Evolutionary conservation across 2,113 vertebrate species (phyloP).

Genomic region (Phalacrocorax aristotelis): DNA sequence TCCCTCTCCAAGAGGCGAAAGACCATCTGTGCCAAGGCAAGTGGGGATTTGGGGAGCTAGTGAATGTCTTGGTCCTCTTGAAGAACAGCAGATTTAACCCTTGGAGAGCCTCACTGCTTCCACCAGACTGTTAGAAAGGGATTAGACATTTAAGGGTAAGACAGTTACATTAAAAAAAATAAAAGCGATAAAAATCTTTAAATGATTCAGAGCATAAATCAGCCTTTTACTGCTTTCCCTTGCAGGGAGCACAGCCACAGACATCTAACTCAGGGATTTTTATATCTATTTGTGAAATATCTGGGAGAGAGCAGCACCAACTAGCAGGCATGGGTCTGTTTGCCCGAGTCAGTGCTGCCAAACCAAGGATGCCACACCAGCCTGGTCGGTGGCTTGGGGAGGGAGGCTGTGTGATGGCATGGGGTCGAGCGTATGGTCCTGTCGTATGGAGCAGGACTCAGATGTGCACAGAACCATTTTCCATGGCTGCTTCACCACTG

Average conservation of each 20-base stretch:
- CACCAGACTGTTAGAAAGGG: neutral
- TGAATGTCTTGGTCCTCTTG: neutral
- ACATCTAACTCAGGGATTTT: neutral
- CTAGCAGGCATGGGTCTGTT: accelerated
- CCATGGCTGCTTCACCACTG: neutral
- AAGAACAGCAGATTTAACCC: neutral
- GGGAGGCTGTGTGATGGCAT: accelerated
- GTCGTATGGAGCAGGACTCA: accelerated
- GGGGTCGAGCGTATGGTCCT: accelerated
- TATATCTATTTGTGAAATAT: neutral
- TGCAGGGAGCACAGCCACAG: neutral
- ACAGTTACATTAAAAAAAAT: neutral
- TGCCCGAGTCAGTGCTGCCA: neutral
- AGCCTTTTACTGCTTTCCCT: conserved; percentile 23
- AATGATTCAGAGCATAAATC: neutral
- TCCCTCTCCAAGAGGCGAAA: neutral
- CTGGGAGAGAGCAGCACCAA: neutral
- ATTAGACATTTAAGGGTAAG: conserved; percentile 8
- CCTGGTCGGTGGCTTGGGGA: neutral
- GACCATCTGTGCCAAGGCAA: neutral
- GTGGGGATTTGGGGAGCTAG: neutral
- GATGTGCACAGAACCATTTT: neutral
- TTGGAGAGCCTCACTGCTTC: neutral
- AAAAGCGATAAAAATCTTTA: neutral
- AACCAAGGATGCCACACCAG: neutral